phyloP scores from a whole-genome alignment of 2,888 invertebrate species.

The Drosophila kuntzei region DNA sequence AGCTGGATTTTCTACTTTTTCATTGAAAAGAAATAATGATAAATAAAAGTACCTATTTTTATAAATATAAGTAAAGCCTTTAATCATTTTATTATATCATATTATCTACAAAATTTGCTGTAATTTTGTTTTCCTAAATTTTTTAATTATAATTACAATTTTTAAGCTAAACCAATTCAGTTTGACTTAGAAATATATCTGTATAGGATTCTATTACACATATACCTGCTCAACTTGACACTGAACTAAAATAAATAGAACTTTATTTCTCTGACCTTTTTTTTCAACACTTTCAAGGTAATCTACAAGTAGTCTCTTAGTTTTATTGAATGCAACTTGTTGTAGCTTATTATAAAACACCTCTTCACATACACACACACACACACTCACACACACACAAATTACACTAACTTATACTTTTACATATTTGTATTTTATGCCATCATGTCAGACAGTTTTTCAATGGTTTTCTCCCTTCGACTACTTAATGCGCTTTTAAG shows the following conservation, averaged over 20 bases:
- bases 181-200: too few species aligned
- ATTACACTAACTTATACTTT: conserved; percentile 4
- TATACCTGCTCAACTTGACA: neutral
- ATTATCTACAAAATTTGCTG: too few species aligned
- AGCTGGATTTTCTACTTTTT: too few species aligned
- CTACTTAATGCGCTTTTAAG: conserved; percentile 78
- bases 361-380: conserved; percentile 4
- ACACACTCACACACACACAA: neutral
- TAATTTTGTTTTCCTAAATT: too few species aligned
- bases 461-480: conserved; percentile 33
- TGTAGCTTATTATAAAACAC: conserved; percentile 3
- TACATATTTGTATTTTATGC: conserved; percentile 3
- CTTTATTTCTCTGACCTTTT: neutral
- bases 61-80: too few species aligned
- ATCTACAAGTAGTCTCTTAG: conserved; percentile 2
- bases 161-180: too few species aligned
- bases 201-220: too few species aligned
- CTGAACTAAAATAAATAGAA: neutral
- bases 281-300: neutral
- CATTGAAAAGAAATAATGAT: too few species aligned
- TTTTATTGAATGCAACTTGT: neutral
- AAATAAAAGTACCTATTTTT: too few species aligned
- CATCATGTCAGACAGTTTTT: conserved; percentile 12
- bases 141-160: too few species aligned
- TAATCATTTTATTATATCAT: too few species aligned